phyloP scores from a whole-genome alignment of 2,888 invertebrate species.

The Rhodophaea formosa region DNA sequence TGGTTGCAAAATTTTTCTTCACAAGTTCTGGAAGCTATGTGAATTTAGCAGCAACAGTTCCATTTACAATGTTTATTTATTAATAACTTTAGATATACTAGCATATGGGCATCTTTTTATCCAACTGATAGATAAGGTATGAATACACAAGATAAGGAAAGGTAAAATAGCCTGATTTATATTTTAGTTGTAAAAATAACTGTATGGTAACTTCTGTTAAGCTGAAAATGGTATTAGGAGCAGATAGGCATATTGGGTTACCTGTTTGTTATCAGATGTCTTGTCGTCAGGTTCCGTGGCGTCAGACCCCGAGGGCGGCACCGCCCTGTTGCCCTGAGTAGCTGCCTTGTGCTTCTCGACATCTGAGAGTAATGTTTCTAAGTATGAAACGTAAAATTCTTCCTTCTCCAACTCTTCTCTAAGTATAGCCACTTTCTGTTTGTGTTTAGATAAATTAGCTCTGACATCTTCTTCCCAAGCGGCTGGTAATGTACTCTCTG shows the following conservation, averaged over 20 bases:
- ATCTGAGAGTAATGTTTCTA: conserved; percentile 91
- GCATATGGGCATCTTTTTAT: conserved; percentile 2
- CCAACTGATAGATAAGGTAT: conserved; percentile 8
- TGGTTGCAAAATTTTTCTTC: background rate
- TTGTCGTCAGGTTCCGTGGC: conserved; percentile 69
- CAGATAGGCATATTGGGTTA: conserved; percentile 33
- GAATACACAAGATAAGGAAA: conserved; percentile 9
- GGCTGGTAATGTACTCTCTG: conserved; percentile 93
- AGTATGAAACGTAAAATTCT: conserved; percentile 93
- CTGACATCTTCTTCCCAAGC: conserved; percentile 97
- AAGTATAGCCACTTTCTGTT: conserved; percentile 90
- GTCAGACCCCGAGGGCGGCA: conserved; percentile 74
- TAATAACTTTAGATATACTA: background rate
- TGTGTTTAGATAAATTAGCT: conserved; percentile 93
- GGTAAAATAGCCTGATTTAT: background rate
- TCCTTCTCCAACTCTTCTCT: conserved; percentile 94
- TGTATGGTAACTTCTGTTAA: background rate
- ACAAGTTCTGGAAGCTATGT: background rate
- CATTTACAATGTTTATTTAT: background rate
- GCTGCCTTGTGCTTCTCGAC: conserved; percentile 90
- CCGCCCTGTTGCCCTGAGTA: conserved; percentile 71
- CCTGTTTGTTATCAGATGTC: conserved; percentile 72
- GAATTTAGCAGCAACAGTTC: background rate
- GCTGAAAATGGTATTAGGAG: background rate
- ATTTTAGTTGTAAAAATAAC: background rate